Evolutionary conservation across 2,113 vertebrate genomes (phyloP), one percentile per base, ranked within the genome.

Genomic region (Thunnus thynnus): DNA sequence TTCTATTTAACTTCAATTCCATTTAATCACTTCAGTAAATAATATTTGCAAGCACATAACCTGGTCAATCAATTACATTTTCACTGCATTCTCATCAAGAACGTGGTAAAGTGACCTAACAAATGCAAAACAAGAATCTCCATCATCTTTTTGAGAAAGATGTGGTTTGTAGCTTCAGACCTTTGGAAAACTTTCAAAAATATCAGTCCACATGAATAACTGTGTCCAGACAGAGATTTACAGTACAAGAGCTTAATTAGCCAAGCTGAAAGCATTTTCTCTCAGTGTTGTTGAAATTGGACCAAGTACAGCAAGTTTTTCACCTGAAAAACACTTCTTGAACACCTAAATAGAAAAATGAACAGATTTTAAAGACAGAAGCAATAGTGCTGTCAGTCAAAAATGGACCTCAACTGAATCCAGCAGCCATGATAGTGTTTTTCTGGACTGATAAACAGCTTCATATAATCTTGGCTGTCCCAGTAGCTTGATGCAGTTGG

Each of bases 361-460:
- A 36, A 36, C 5, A 36, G 32, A 36, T 7, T 36, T 36, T 5
- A 36, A 36, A 36, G 32, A 36, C 5, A 36, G 32, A 7, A 36
- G 32, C 32, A 7, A 5, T 9, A 3, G 27, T 54, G 14, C 16
- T 4, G 6, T 41, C n/a, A 3, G n/a, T 72, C 22, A 52, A 36
- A 57, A 64, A 25, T 12, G 13, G 51, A 48, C n/a, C 5, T 61
- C 12, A 14, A 56, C 17, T 18, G 17, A 64, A 12, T 66, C 48
- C 47, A 41, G 62, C 41, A 41, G 25, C 69, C 22, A 17, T 70
- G 44, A 54, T 47, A 25, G 50, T 36, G 2, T 61, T 63, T 80
- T 60, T n/a, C 30, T 57, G 5, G 32, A 60, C 17, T 60, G 48
- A 65, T 52, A 27, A 83, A 71, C 61, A 20, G 30, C 56, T 48